Conservation (phyloP, 2,888 invertebrate genomes). For the Norana najaformis region DNA sequence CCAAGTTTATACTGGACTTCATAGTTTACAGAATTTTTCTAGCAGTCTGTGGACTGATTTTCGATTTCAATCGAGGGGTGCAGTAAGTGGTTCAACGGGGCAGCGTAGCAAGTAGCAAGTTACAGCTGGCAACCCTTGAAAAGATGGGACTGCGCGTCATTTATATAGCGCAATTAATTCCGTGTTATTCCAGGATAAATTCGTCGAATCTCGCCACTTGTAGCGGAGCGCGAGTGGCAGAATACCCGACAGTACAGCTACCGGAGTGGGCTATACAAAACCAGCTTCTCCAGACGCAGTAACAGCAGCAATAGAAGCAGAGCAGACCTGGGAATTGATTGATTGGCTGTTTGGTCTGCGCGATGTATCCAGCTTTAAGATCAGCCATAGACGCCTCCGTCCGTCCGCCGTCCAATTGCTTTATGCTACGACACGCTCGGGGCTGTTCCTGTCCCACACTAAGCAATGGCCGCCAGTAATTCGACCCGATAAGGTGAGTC, state of each 20-base stretch:
- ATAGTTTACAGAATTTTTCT: too few species aligned
- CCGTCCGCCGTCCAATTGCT: background rate
- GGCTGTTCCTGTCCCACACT: conserved; percentile 7
- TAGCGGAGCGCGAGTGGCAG: background rate
- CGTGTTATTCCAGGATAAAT: background rate
- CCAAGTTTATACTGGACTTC: too few species aligned
- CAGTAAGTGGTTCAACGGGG: background rate
- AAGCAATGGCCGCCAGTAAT: background rate
- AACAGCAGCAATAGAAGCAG: too few species aligned
- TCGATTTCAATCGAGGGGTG: background rate
- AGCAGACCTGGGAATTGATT: background rate
- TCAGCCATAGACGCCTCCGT: background rate
- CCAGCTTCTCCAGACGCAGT: background rate
- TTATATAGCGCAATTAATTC: background rate
- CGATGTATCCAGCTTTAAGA: background rate
- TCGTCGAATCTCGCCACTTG: background rate
- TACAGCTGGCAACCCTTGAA: background rate
- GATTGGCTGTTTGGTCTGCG: background rate
- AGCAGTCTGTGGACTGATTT: background rate
- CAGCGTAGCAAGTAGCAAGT: background rate
- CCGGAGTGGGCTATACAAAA: too few species aligned
- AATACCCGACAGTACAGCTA: background rate
- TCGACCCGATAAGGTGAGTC: conserved; percentile 13
- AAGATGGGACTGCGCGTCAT: background rate
- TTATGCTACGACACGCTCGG: background rate